Base-by-base conservation (phyloP, 2,113 vertebrate genomes). In the Ibidorhyncha struthersii region DNA sequence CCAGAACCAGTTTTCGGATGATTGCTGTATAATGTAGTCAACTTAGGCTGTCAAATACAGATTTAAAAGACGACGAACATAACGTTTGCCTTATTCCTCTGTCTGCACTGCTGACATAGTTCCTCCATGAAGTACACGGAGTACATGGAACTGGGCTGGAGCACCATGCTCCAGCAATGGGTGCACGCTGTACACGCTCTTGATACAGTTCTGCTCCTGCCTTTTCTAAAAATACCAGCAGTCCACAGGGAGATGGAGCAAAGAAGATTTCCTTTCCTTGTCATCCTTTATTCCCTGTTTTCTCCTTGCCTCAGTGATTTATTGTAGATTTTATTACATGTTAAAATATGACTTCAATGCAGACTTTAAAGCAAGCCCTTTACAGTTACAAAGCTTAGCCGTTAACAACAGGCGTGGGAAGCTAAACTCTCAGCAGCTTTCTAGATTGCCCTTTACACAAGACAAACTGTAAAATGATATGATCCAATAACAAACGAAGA, bases 401-500 rank as follows among this genome's bases (percentile, higher is more conserved):
- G 3, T 92, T 95, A 96, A 82, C 71, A 94, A 63, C 18, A 69
- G 55, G 16, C n/a, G 4, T 67, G 53, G 65, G 77, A 95, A 83
- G 93, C 26, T 65, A 85, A 91, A 90, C 30, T 67, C 65, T 74
- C n/a, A 79, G 61, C 38, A 93, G 40, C 66, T 82, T 82, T 85
- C 70, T 87, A n/a, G n/a, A n/a, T 63, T 76, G 77, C 62, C 74
- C 82, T 96, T 96, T 86, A 41, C 61, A 89, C 16, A 38, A 95
- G 72, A 79, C n/a, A 81, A 96, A 95, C 92, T 89, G 90, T 96
- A 94, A 97, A 98, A 91, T 7, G 5, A 92, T 94, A 95, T 13
- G 82, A 96, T 97, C 89, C 94, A 97, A 92, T 96, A 97, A 96
- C 86, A 96, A 94, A 70, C 1, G 63, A 96, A 97, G 95, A 97